Conservation (phyloP, 2,888 invertebrate genomes). For the Pachydiplax longipennis region DNA sequence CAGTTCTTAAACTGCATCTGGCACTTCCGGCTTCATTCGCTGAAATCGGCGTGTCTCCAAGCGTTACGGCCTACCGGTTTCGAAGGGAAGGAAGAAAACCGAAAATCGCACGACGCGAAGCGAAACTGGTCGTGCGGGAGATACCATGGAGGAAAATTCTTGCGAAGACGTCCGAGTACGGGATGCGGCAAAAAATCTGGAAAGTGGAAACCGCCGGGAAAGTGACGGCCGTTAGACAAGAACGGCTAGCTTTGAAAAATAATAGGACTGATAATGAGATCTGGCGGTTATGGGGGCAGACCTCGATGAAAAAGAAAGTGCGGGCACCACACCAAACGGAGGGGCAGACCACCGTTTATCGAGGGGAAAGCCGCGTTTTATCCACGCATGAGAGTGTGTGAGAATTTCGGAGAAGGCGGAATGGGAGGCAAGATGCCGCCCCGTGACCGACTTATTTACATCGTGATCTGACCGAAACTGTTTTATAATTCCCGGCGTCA, state of each 20-base stretch:
- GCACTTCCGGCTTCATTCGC: too few relatives aligned
- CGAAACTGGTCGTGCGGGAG: constrained; percentile 25
- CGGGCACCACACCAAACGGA: not conserved
- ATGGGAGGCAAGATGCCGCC: not conserved
- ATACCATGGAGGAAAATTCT: not conserved
- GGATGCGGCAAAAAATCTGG: not conserved
- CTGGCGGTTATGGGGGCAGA: not conserved
- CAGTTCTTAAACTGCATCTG: too few relatives aligned
- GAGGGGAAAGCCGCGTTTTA: not conserved
- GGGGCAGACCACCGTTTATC: not conserved
- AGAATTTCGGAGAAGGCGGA: not conserved
- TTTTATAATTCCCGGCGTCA: not conserved
- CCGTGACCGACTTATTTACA: not conserved
- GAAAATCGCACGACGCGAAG: not conserved
- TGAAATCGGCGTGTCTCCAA: too few relatives aligned
- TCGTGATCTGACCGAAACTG: not conserved
- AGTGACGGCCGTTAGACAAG: not conserved
- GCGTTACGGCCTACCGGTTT: too few relatives aligned
- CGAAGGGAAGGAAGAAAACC: too few relatives aligned
- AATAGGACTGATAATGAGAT: not conserved
- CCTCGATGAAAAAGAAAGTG: not conserved
- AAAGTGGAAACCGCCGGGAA: not conserved
- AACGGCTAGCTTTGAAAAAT: not conserved
- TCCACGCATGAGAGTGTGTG: not conserved
- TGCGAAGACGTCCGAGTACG: not conserved